phyloP scores from a whole-genome alignment of 1,140 invertebrate genomes.

The Drosophila ohnishii region DNA sequence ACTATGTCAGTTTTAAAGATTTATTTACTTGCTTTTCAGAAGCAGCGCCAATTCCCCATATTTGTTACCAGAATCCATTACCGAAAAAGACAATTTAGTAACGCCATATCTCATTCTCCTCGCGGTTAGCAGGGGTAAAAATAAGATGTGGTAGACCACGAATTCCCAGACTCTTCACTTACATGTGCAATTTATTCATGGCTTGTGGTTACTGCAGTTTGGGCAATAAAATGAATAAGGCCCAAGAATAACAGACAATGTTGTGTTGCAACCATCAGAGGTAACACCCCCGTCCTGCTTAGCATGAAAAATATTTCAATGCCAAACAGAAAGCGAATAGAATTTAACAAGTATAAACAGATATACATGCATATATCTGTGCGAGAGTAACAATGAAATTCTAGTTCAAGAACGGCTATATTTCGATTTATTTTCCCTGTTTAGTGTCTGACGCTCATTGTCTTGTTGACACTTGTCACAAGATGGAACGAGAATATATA shows the following conservation, averaged over 20 bases:
- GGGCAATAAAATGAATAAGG: conserved; percentile 44
- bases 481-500: conserved; percentile 60
- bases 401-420: conserved; percentile 34
- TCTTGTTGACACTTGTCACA: conserved; percentile 61
- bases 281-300: neutral
- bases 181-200: conserved; percentile 48
- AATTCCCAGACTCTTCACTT: conserved; percentile 40
- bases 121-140: conserved; percentile 15
- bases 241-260: conserved; percentile 36
- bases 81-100: conserved; percentile 27
- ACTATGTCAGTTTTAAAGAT: conserved; percentile 3
- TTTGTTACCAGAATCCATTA: conserved; percentile 34
- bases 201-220: conserved; percentile 37
- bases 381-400: conserved; percentile 38
- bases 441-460: conserved; percentile 40
- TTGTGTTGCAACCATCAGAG: conserved; percentile 33
- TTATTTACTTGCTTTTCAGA: conserved; percentile 20
- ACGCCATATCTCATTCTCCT: conserved; percentile 23
- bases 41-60: conserved; percentile 7
- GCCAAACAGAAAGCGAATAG: conserved; percentile 44
- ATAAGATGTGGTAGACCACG: conserved; percentile 15
- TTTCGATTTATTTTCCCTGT: conserved; percentile 41
- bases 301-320: conserved; percentile 36
- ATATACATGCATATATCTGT: neutral
- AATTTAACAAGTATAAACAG: conserved; percentile 26